Evolutionary conservation across 2,888 invertebrate genomes (phyloP).

Genomic region (Parascotia fuliginaria): DNA sequence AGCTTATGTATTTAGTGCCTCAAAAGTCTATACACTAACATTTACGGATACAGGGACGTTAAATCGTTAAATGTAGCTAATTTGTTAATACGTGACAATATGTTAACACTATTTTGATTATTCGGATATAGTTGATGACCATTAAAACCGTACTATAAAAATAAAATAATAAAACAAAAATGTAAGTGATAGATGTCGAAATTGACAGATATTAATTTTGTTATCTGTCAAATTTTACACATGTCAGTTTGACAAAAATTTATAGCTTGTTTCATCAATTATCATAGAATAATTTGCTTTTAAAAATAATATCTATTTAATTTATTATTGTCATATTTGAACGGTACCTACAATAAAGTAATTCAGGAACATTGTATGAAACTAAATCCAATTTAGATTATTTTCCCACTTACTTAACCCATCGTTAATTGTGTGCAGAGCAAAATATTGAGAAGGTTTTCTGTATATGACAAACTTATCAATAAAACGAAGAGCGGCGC

Average conservation of each 20-base stretch:
- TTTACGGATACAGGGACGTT: slow-evolving; percentile 35
- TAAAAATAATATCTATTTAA: neutral
- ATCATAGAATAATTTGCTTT: neutral
- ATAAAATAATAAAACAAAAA: too few species aligned
- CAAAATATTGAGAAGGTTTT: too few species aligned
- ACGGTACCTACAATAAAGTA: neutral
- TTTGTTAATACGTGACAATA: slow-evolving; percentile 15
- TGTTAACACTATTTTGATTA: slow-evolving; percentile 3
- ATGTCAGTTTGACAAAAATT: too few species aligned
- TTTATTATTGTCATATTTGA: slow-evolving; percentile 11
- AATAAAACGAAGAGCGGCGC: neutral
- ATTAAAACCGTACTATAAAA: too few species aligned
- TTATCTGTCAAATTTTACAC: neutral
- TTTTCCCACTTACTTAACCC: too few species aligned
- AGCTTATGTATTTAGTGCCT: slow-evolving; percentile 49
- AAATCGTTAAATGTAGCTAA: slow-evolving; percentile 14
- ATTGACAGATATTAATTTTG: neutral
- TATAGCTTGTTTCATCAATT: too few species aligned
- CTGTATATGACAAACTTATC: neutral
- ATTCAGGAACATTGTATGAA: neutral
- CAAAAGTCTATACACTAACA: slow-evolving; percentile 23
- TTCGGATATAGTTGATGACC: too few species aligned
- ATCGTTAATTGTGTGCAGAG: too few species aligned
- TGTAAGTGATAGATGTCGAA: neutral
- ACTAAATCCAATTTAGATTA: too few species aligned